Evolutionary conservation across 2,113 vertebrate genomes (phyloP).

Genomic region (Thamnaconus septentrionalis): DNA sequence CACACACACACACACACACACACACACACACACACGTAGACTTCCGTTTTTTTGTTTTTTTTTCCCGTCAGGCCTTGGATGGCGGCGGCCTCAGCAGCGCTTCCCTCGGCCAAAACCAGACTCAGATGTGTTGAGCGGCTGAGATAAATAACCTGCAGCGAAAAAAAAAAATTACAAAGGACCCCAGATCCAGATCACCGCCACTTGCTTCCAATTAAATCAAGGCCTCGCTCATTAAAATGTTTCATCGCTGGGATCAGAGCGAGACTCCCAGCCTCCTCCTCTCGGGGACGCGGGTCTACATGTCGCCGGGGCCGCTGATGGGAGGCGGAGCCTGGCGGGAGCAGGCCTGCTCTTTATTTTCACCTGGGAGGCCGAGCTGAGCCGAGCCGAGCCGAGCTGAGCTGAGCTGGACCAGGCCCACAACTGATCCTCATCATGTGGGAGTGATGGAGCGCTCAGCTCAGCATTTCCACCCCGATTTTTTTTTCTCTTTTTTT

Average conservation of each 20-base stretch:
- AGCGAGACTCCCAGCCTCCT: conserved; percentile 10
- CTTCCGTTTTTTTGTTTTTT: too few species aligned
- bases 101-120: conserved; percentile 62
- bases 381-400: too few species aligned
- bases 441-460: conserved; percentile 12
- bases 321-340: conserved; percentile 20
- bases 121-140: conserved; percentile 61
- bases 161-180: conserved; percentile 5
- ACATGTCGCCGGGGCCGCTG: conserved; percentile 24
- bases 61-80: too few species aligned
- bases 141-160: conserved; percentile 65
- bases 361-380: conserved; percentile 27
- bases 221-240: conserved; percentile 31
- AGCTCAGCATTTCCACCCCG: conserved; percentile 36
- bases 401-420: conserved; percentile 1
- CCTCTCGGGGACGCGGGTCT: conserved; percentile 11
- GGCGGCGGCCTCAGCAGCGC: conserved; percentile 36
- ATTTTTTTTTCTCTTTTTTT: neutral
- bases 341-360: conserved; percentile 38
- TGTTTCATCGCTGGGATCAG: conserved; percentile 21
- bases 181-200: conserved; percentile 23
- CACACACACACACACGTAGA: too few species aligned
- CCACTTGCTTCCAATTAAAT: conserved; percentile 33
- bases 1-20: conserved; percentile 13
- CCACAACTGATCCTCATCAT: conserved; percentile 35